Conservation (phyloP, 2,888 invertebrate species). For the Limnephilus marmoratus region DNA sequence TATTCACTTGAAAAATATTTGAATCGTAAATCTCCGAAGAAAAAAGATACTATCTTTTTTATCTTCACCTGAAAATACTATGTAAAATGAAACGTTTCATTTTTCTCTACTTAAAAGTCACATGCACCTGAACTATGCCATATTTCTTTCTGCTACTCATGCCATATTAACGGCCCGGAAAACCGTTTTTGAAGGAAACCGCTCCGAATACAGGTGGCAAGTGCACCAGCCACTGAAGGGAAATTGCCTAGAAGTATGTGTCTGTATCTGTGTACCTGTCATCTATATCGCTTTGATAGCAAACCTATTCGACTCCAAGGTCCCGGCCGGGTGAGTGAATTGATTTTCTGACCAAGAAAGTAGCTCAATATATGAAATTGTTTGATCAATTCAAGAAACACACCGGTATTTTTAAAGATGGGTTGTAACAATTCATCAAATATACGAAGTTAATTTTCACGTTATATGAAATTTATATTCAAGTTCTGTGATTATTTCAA, state of each 20-base stretch:
- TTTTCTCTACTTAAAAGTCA: conserved; percentile 44
- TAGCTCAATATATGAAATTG: no score
- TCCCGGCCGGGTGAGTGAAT: no score
- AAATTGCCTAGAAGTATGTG: neutral
- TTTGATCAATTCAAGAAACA: no score
- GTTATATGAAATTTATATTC: no score
- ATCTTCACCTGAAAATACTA: neutral
- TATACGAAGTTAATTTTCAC: no score
- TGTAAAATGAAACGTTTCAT: conserved; percentile 37
- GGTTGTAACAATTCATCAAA: no score
- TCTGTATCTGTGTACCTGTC: no score
- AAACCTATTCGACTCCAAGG: no score
- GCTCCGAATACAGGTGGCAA: conserved; percentile 30
- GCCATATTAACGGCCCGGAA: conserved; percentile 27
- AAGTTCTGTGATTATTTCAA: no score
- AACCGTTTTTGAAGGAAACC: conserved; percentile 30
- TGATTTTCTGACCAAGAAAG: no score
- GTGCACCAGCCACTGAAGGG: neutral
- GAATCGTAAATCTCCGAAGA: neutral
- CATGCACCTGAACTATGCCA: conserved; percentile 36
- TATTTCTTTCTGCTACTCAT: conserved; percentile 33
- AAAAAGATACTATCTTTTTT: neutral
- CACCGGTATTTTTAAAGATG: no score
- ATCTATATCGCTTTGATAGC: no score
- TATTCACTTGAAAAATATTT: neutral